phyloP scores from a whole-genome alignment of 2,888 invertebrate genomes.

The Mythimna lalbum region DNA sequence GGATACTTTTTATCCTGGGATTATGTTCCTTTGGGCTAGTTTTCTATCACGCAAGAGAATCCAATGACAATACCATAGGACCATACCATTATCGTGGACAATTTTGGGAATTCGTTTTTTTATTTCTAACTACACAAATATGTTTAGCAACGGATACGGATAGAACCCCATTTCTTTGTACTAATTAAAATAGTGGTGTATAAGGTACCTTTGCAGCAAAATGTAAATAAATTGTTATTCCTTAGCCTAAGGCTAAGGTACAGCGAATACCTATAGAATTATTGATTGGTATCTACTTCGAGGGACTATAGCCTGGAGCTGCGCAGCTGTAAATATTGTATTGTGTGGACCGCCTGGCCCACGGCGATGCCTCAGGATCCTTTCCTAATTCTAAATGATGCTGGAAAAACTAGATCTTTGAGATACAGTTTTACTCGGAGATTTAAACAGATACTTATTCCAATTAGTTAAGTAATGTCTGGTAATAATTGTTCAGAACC shows the following conservation, averaged over 20 bases:
- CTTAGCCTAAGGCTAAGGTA: conserved; percentile 24
- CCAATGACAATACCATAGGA: no score
- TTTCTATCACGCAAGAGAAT: no score
- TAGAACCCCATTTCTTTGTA: no score
- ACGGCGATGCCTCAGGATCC: conserved; percentile 22
- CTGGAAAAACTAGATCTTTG: conserved; percentile 17
- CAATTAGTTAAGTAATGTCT: no score
- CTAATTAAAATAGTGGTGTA: background rate
- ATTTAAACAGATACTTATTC: background rate
- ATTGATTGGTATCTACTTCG: conserved; percentile 58
- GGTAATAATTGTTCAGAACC: no score
- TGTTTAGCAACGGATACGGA: no score
- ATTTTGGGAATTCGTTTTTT: no score
- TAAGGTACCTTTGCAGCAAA: background rate
- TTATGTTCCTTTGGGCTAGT: no score
- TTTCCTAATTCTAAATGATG: conserved; percentile 27
- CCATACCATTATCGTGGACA: no score
- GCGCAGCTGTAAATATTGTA: conserved; percentile 45
- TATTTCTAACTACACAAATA: no score
- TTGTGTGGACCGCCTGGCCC: conserved; percentile 26
- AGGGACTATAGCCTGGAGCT: conserved; percentile 40
- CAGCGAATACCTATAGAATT: conserved; percentile 48
- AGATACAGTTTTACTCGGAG: background rate
- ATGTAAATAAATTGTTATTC: conserved; percentile 25
- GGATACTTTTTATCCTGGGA: no score